Base-by-base conservation (phyloP, 2,113 vertebrate genomes). In the Acanthochromis polyacanthus region DNA sequence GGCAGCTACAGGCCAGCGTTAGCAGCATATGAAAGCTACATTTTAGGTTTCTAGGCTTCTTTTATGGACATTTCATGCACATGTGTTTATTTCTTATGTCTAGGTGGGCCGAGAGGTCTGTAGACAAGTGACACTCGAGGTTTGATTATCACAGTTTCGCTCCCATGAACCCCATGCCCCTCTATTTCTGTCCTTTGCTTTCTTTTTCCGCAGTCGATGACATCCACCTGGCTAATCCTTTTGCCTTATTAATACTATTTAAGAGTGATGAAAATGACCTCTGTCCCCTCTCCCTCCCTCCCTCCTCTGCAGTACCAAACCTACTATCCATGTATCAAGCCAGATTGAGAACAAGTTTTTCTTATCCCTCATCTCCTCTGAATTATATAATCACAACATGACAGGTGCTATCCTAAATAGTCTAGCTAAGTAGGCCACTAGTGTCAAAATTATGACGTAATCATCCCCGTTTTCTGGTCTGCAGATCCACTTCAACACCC, bases 401-500 rank as follows among this genome's bases (percentile, higher is more conserved):
- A 63, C 55, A 72, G 84, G 84, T 80, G 69, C 87, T 65, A 67
- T 63, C 60, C 78, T 81, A 85, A 88, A 88, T 83, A 86, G 63
- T 79, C 65, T 59, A 20, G 19, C 67, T 70, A 53, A 74, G 45
- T 72, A 71, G 51, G 56, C n/a, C 10, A 15, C 28, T 58, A 55
- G 14, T 51, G 48, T 80, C 51, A 59, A 76, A 80, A 79, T 20
- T 8, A 20, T 89, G 77, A 78, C 9, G 28, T 75, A 45, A 81
- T 36, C 51, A 8, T 65, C 6, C 51, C 12, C 3, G 0, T 79
- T 52, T 8, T 88, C 38, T 84, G 38, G 50, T 86, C 43, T 84
- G 16, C 59, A 94, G 93, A 94, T 94, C 30, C 91, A 93, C 91
- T 98, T 98, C 94, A 97, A 98, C 95, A 96, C 96, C 0, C 95